Percentiles rank a stretch among this genome's conserved stretches.
Evolutionary conservation across 2,797 vertebrate species (phyloP).

Genomic region (Leptatherina wallacei): DNA sequence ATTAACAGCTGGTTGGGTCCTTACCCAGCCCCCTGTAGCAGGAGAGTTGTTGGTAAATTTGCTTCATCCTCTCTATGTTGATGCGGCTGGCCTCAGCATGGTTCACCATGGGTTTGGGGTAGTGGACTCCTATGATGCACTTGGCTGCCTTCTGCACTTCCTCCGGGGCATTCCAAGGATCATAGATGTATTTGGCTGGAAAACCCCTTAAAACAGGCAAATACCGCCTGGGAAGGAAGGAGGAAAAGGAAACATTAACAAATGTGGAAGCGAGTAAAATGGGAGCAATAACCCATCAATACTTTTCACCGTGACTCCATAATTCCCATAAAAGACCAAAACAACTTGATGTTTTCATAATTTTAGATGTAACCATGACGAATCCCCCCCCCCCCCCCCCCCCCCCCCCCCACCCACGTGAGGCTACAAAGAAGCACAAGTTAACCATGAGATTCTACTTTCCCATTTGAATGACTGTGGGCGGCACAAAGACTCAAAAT

Average conservation of each 20-base stretch:
- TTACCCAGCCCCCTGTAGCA: conserved; percentile 92
- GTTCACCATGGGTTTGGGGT: conserved; percentile 95
- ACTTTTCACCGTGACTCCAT: background rate
- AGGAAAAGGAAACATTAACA: conserved; percentile 12
- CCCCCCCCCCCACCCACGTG: background rate
- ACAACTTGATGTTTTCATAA: background rate
- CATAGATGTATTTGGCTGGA: conserved; percentile 95
- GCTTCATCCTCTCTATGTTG: conserved; percentile 97
- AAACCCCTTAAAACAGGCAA: conserved; percentile 91
- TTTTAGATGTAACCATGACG: background rate
- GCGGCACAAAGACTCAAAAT: background rate
- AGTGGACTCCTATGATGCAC: conserved; percentile 92
- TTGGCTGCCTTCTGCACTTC: conserved; percentile 93
- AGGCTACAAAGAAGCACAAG: conserved; percentile 11
- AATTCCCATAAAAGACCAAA: background rate
- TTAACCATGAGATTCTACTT: conserved; percentile 14
- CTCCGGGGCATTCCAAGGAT: conserved; percentile 96
- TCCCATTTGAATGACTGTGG: background rate
- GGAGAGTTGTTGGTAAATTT: conserved; percentile 96
- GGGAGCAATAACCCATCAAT: background rate
- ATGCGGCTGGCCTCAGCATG: conserved; percentile 92
- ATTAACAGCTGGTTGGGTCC: conserved; percentile 26
- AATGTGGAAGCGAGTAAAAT: background rate
- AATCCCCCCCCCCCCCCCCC: background rate
- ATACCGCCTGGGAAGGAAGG: conserved; percentile 84